Percentiles rank a stretch among this genome's conserved stretches.
Evolutionary conservation across 2,113 vertebrate species (phyloP).

Genomic region (Puntigrus tetrazona): DNA sequence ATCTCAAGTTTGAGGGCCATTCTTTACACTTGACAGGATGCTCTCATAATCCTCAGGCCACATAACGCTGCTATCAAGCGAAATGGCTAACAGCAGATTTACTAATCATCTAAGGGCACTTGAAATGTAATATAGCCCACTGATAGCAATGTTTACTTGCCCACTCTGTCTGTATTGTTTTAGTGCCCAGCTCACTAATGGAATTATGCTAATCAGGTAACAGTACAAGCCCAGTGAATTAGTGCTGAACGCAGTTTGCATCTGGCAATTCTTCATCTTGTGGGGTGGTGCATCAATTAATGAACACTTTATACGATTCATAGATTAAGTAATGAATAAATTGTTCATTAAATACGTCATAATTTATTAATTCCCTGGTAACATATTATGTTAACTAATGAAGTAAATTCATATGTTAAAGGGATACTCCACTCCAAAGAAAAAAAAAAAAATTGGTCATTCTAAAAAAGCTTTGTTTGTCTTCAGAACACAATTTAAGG

Average conservation of each 20-base stretch:
- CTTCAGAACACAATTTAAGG: too few relatives aligned
- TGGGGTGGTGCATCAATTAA: too few relatives aligned
- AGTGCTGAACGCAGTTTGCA: background rate
- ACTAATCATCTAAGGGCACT: background rate
- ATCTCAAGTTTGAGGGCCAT: conserved; percentile 25
- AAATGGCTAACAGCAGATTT: conserved; percentile 30
- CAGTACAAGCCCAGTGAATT: background rate
- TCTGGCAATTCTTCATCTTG: background rate
- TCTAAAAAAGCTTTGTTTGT: too few relatives aligned
- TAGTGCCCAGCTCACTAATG: background rate
- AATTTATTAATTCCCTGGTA: too few relatives aligned
- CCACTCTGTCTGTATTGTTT: background rate
- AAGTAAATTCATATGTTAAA: too few relatives aligned
- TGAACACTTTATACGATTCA: too few relatives aligned
- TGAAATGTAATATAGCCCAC: background rate
- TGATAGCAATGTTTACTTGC: background rate
- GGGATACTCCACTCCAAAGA: too few relatives aligned
- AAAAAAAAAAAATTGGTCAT: too few relatives aligned
- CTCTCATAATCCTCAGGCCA: conserved; percentile 4
- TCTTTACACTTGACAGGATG: conserved; percentile 38
- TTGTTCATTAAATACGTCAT: too few relatives aligned
- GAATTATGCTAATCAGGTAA: background rate
- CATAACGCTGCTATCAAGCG: background rate
- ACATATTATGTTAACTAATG: too few relatives aligned
- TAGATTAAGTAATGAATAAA: too few relatives aligned